Evolutionary conservation across 2,113 vertebrate species (phyloP), one percentile per base, ranked within the genome.

Genomic region (Camelus dromedarius): DNA sequence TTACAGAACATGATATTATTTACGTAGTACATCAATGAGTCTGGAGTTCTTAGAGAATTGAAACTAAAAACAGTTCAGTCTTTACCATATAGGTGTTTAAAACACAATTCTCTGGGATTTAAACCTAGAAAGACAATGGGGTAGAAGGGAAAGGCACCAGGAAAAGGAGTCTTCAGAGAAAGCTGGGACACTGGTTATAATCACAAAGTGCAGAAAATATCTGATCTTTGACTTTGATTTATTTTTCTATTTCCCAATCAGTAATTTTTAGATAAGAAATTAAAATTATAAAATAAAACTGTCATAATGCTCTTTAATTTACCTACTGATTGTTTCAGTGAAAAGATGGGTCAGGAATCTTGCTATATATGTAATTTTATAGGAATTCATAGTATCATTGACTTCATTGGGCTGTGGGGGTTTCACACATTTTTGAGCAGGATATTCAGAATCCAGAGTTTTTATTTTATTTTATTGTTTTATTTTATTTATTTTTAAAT

Each of bases 211-310:
- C 5, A 62, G 32, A n/a, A 60, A 70, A 77, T 67, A 58, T 50
- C 60, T 82, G 75, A 92, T 50, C 38, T 42, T 42, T 42, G 58
- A 58, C 52, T 83, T 82, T 26, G 38, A 12, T 76, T 48, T 76
- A 70, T 28, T 79, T 62, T 30, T 87, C 72, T 16, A 38, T 62
- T 88, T 83, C 4, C 5, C 19, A 88, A 30, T 77, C 10, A 13
- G 8, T 62, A 52, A 77, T 91, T 79, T 91, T 76, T 60, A 91
- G 91, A 56, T 75, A n/a, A 89, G 30, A 69, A 87, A 86, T 52
- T 70, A 66, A 38, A 76, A 58, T 48, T 72, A 22, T 6, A 42
- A 76, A 91, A 72, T 83, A 32, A 67, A 89, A 83, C 14, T 14
- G 6, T 60, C n/a, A 69, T 30, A 58, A 14, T 73, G 19, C 85